Percentiles rank a stretch among this genome's conserved stretches.
Evolutionary conservation across 1,140 invertebrate species (phyloP).

Genomic region (Neotoxoptera formosana): DNA sequence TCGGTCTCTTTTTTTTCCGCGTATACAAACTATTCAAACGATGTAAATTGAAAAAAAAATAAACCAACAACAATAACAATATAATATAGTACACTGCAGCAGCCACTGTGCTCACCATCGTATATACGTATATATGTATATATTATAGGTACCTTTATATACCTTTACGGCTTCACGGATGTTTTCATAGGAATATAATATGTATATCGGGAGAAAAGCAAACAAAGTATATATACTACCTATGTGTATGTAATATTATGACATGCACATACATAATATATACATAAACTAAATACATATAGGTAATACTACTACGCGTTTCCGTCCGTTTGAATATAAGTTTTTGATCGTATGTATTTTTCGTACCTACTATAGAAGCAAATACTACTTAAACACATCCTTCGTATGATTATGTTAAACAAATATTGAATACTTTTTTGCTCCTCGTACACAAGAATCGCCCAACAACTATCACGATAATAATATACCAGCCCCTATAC

Average conservation of each 20-base stretch:
- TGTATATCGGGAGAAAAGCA: background rate
- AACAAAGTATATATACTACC: background rate
- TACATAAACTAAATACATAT: background rate
- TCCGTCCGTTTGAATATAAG: background rate
- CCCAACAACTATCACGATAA: background rate
- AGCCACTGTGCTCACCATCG: background rate
- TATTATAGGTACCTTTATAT: background rate
- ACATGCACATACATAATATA: background rate
- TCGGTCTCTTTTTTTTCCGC: background rate
- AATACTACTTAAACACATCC: background rate
- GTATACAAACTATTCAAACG: background rate
- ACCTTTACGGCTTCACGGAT: conserved; percentile 2
- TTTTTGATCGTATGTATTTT: background rate
- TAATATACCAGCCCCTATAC: background rate
- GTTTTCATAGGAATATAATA: background rate
- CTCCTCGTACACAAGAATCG: background rate
- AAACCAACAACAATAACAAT: background rate
- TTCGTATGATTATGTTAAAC: background rate
- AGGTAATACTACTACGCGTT: background rate
- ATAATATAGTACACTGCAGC: background rate
- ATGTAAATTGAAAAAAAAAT: background rate
- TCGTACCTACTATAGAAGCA: background rate
- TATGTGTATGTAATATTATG: background rate
- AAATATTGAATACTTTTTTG: conserved; percentile 3
- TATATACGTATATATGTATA: background rate